Evolutionary conservation across 2,113 vertebrate genomes (phyloP), one percentile per base, ranked within the genome.

Genomic region (Lophura nycthemera): DNA sequence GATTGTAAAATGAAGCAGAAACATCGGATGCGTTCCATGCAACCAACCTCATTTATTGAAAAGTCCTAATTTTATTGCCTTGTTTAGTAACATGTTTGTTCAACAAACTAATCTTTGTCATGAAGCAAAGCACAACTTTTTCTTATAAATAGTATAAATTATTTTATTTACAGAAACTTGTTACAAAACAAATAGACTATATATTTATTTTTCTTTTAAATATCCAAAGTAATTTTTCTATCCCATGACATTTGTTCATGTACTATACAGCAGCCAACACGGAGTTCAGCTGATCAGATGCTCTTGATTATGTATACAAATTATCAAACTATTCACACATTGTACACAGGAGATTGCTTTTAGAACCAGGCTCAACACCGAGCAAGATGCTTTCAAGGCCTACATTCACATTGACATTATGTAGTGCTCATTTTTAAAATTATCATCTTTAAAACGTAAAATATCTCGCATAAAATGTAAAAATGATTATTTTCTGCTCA

Each of bases 81-180:
- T 94, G 38, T 97, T 97, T 97, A 97, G 97, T 97, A 97, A 98
- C 97, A 98, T 95, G 96, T 97, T 98, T 97, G 97, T 98, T 97
- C 97, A 95, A 98, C 97, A 98, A 97, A 97, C 97, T 98, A 97
- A 97, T 97, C 80, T 95, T 96, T 94, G 87, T 98, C 96, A 98
- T 97, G 97, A 98, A 98, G 97, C 98, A 97, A 98, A 98, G 97
- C 97, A 98, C 98, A 98, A 98, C 96, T 96, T 96, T 99, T 99
- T 99, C 98, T 98, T 99, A 99, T 99, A 99, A 99, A 99, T 99
- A 99, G 99, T 99, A 99, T 99, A 99, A 99, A 99, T 99, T 99
- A 99, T 99, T 99, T 99, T 99, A 99, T 99, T 99, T 99, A 99
- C 99, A 99, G 98, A 99, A 99, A 99, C 98, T 98, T 99, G 99